A percentile compares a stretch with the other conserved stretches of the same genome.
phyloP scores from a whole-genome alignment of 2,113 vertebrate genomes.

The Corythoichthys haematopterus region DNA sequence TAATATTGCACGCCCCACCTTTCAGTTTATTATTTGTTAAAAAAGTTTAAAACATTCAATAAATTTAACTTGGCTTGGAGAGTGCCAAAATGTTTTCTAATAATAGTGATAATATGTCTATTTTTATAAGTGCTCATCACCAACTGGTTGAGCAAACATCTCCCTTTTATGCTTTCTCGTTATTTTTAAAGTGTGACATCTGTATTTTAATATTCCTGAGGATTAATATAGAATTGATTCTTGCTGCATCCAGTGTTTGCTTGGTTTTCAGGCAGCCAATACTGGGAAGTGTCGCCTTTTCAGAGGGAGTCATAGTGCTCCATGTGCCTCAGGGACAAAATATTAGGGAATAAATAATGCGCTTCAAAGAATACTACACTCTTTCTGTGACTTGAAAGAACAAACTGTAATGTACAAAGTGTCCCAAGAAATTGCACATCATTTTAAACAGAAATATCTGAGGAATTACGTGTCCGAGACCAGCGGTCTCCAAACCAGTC shows the following conservation, averaged over 20 bases:
- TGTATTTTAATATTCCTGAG: slow-evolving; percentile 23
- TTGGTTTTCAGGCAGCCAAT: slow-evolving; percentile 23
- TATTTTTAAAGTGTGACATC: slow-evolving; percentile 16
- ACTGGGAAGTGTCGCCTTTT: slow-evolving; percentile 25
- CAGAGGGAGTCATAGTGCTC: slow-evolving; percentile 18
- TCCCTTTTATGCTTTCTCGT: slow-evolving; percentile 7
- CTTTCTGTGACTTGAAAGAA: neutral
- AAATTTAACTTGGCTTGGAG: slow-evolving; percentile 9
- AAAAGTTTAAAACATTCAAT: too few species aligned
- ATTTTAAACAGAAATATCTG: neutral
- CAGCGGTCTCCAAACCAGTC: too few species aligned
- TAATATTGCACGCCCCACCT: too few species aligned
- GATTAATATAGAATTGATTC: slow-evolving; percentile 22
- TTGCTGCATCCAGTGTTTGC: slow-evolving; percentile 18
- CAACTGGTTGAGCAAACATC: slow-evolving; percentile 19
- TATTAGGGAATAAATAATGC: slow-evolving; percentile 9
- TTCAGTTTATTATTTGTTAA: too few species aligned
- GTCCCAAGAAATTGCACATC: neutral
- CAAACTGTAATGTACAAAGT: neutral
- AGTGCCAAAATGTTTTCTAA: slow-evolving; percentile 41
- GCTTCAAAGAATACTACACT: slow-evolving; percentile 5
- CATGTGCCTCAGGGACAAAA: slow-evolving; percentile 31
- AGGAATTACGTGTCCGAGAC: neutral
- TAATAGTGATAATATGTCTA: slow-evolving; percentile 32
- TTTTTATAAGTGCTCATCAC: slow-evolving; percentile 29